These are phyloP conservation scores for Phyllostomus discolor DNA, from an alignment of 2,113 vertebrate species.

Conservation along the genomic window DNA sequence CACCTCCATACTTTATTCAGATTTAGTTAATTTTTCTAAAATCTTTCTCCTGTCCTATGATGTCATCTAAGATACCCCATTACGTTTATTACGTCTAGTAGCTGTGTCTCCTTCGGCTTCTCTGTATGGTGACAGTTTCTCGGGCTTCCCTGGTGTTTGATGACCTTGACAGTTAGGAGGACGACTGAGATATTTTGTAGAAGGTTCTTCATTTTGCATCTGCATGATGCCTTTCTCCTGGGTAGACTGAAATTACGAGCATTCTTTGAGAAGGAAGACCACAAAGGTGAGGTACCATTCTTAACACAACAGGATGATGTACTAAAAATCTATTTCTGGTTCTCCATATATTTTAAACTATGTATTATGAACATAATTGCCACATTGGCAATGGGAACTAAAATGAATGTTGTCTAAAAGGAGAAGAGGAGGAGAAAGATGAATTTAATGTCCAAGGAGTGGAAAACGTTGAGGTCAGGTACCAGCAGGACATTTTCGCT, in stretches of 20 bases:
- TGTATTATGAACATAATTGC: not conserved
- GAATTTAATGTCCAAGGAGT: not conserved
- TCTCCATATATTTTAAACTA: not conserved
- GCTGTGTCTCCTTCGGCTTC: not conserved
- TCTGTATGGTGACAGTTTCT: not conserved
- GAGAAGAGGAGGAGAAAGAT: not conserved
- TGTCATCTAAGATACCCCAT: not conserved
- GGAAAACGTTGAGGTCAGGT: not conserved
- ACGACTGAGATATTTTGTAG: not conserved
- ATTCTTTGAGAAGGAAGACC: not conserved
- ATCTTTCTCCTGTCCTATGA: not conserved
- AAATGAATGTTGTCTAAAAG: not conserved
- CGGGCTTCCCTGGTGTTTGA: not conserved
- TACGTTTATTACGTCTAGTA: not conserved
- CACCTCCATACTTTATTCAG: not conserved
- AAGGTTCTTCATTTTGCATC: not conserved
- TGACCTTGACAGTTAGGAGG: not conserved
- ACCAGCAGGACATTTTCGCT: not conserved
- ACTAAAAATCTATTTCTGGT: not conserved
- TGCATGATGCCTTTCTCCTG: not conserved
- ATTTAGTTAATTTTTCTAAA: not conserved
- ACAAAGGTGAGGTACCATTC: not conserved
- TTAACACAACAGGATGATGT: not conserved
- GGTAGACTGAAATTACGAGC: not conserved
- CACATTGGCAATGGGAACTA: not conserved